A percentile compares a stretch with the other conserved stretches of the same genome.
Conservation (phyloP, 2,888 invertebrate genomes). For the Phaedon cochleariae region DNA sequence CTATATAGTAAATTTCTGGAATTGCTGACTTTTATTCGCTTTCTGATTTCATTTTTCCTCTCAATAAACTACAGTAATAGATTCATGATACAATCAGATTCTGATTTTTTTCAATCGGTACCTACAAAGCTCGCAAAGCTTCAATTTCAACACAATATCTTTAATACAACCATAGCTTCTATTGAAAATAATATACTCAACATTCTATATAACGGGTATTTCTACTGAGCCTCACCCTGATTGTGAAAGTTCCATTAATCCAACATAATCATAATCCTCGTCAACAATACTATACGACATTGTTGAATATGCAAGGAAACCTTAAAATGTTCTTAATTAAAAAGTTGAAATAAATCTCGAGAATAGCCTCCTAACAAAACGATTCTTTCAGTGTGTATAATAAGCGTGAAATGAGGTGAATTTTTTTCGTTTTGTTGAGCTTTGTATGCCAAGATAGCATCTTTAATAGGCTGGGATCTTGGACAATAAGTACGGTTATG, state of each 20-base stretch:
- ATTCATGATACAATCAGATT: too few species aligned
- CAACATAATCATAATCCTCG: slow-evolving; percentile 14
- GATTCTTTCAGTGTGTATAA: slow-evolving; percentile 55
- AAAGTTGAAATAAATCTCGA: slow-evolving; percentile 41
- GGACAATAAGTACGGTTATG: slow-evolving; percentile 25
- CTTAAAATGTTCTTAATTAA: slow-evolving; percentile 31
- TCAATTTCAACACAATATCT: neutral
- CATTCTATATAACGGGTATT: neutral
- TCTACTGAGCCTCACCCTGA: neutral
- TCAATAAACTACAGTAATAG: too few species aligned
- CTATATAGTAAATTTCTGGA: too few species aligned
- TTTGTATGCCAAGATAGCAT: slow-evolving; percentile 33
- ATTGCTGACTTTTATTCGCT: too few species aligned
- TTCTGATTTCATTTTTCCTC: too few species aligned
- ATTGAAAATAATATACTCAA: neutral
- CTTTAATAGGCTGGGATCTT: slow-evolving; percentile 28
- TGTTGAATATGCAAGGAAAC: slow-evolving; percentile 21
- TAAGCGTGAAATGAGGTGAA: slow-evolving; percentile 58
- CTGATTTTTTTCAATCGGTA: neutral
- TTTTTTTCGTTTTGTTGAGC: slow-evolving; percentile 41
- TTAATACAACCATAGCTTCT: neutral
- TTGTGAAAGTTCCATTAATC: slow-evolving; percentile 13
- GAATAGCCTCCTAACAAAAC: slow-evolving; percentile 44
- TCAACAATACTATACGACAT: slow-evolving; percentile 15
- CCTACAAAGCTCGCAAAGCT: neutral